These are phyloP conservation scores for Anastrepha ludens DNA, from an alignment of 1,140 invertebrate species.

Conservation along the genomic window DNA sequence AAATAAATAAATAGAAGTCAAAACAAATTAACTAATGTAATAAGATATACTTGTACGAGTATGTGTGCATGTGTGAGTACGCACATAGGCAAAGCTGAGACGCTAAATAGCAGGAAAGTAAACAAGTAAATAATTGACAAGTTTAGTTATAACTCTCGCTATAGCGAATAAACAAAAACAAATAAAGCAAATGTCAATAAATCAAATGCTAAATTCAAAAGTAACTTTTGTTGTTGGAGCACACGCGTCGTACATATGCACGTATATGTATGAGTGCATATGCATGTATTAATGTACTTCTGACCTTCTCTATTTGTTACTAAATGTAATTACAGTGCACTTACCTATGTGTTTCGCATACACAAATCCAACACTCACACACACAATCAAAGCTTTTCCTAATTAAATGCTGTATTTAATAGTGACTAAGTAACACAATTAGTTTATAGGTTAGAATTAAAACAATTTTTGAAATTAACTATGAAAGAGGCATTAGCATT, in stretches of 20 bases:
- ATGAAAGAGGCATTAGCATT: not conserved
- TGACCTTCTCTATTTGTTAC: not conserved
- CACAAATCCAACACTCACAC: not conserved
- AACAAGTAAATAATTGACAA: not conserved
- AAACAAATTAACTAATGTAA: not conserved
- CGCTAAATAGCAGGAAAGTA: not conserved
- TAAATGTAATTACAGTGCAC: not conserved
- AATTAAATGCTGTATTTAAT: not conserved
- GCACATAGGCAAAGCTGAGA: no score
- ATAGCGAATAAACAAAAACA: not conserved
- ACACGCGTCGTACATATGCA: not conserved
- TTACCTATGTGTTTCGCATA: not conserved
- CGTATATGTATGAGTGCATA: not conserved
- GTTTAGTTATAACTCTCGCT: not conserved
- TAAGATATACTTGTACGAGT: not conserved
- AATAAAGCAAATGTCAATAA: slow-evolving; percentile 1
- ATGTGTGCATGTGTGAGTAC: not conserved
- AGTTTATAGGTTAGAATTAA: slow-evolving; percentile 29
- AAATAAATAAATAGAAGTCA: not conserved
- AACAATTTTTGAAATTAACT: not conserved
- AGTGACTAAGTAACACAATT: not conserved
- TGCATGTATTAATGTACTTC: not conserved
- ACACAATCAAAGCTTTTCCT: not conserved
- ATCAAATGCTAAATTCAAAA: not conserved
- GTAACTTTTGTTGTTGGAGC: not conserved